Evolutionary conservation across 2,113 vertebrate genomes (phyloP), one percentile per base, ranked within the genome.

Genomic region (Muscicapa adusta): DNA sequence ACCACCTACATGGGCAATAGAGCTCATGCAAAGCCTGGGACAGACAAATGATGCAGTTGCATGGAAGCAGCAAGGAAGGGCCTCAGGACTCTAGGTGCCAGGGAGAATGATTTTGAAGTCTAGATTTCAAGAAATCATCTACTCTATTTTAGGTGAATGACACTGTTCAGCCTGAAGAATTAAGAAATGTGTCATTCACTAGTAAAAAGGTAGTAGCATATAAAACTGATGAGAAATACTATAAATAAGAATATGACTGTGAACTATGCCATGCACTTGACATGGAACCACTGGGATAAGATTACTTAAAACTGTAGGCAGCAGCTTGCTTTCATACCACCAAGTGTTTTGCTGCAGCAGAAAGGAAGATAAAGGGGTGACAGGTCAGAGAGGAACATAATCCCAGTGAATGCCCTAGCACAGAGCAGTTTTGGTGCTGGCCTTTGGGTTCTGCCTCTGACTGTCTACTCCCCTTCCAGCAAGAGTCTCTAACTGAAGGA

Each of bases 331-430:
- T 85, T 67, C 29, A 22, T 20, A 31, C 3, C 33, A 63, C 18
- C 23, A 38, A 23, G 38, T 7, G 14, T 31, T 79, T 13, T 54
- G 12, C 33, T 51, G 18, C 2, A 33, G 33, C 34, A 57, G 54
- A 73, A 74, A n/a, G n/a, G 29, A 43, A 66, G 24, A 45, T 6
- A 42, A 58, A 48, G 19, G 14, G 12, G 8, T 22, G 12, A 38
- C 18, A 42, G 43, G 47, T 14, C 8, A 61, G 36, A 48, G 10
- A 40, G 56, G 22, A 42, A 54, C 54, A 38, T 7, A 62, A 34
- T 2, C 12, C 28, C 5, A 33, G 2, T 0, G 18, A 77, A 28
- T 24, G 6, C 14, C 38, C 48, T n/a, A 8, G 7, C 13, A 50
- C 0, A 45, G 31, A 19, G 18, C 33, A 31, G 36, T 47, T 65